Conservation (phyloP, 2,888 invertebrate species). For the Phoronis australis region DNA sequence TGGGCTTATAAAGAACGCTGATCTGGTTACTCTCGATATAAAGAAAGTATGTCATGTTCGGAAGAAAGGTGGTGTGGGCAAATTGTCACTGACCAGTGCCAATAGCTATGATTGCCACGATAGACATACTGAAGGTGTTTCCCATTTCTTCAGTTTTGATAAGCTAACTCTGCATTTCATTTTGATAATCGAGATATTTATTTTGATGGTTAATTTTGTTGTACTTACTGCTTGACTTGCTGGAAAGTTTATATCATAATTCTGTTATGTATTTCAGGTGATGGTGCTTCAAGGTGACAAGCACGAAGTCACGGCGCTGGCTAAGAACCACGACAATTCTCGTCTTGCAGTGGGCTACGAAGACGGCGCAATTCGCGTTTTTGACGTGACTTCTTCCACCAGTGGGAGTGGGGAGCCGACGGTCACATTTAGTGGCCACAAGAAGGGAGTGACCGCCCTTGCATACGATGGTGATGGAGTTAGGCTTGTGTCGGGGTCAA, state of each 20-base stretch:
- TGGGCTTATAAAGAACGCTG: too few relatives aligned
- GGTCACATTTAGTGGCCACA: conserved; percentile 75
- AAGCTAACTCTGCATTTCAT: too few relatives aligned
- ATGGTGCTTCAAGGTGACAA: conserved; percentile 76
- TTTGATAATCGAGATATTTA: too few relatives aligned
- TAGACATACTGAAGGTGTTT: too few relatives aligned
- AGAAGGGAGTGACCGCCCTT: conserved; percentile 73
- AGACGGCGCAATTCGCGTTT: conserved; percentile 82
- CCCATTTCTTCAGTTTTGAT: too few relatives aligned
- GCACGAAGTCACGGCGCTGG: conserved; percentile 70
- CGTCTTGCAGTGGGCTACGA: conserved; percentile 86
- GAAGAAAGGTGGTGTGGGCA: too few relatives aligned
- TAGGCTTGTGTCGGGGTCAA: conserved; percentile 81
- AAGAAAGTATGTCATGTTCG: too few relatives aligned
- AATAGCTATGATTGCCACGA: too few relatives aligned
- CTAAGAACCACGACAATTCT: conserved; percentile 69
- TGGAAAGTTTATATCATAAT: not conserved
- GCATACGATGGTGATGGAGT: conserved; percentile 79
- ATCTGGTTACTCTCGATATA: too few relatives aligned
- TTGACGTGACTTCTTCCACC: conserved; percentile 70
- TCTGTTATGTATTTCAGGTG: conserved; percentile 58
- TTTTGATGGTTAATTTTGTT: too few relatives aligned
- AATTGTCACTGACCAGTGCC: too few relatives aligned
- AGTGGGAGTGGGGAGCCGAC: conserved; percentile 60
- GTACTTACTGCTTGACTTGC: not conserved